Conservation (phyloP, 2,888 invertebrate genomes). For the Parnassius mnemosyne region DNA sequence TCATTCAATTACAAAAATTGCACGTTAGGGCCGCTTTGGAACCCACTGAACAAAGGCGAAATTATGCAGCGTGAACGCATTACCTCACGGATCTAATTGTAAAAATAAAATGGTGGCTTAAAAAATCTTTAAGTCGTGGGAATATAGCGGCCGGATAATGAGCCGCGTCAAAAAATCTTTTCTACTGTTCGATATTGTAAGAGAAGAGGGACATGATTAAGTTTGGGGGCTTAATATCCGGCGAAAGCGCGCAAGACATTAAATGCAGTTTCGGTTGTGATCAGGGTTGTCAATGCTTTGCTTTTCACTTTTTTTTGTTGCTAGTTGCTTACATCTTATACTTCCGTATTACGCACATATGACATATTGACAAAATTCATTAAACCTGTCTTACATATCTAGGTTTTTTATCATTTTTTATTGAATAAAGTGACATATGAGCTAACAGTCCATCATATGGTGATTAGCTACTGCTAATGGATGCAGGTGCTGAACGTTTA, state of each 20-base stretch:
- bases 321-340: background rate
- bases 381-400: too few species aligned
- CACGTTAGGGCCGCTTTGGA: constrained; percentile 38
- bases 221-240: constrained; percentile 72
- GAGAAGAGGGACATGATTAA: constrained; percentile 68
- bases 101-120: constrained; percentile 51
- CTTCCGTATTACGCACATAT: too few species aligned
- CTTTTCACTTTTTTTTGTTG: background rate
- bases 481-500: too few species aligned
- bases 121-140: constrained; percentile 68
- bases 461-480: too few species aligned
- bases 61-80: constrained; percentile 79
- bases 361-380: too few species aligned
- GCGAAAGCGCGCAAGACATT: constrained; percentile 68
- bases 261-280: constrained; percentile 55
- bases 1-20: constrained; percentile 57
- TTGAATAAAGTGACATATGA: too few species aligned
- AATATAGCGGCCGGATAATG: constrained; percentile 67
- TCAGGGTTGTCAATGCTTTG: constrained; percentile 44
- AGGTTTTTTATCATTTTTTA: too few species aligned
- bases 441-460: too few species aligned
- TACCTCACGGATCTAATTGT: constrained; percentile 69
- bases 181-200: constrained; percentile 61
- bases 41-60: constrained; percentile 46
- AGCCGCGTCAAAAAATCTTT: constrained; percentile 59